phyloP scores from a whole-genome alignment of 2,888 invertebrate genomes.

The Cantharis rufa region DNA sequence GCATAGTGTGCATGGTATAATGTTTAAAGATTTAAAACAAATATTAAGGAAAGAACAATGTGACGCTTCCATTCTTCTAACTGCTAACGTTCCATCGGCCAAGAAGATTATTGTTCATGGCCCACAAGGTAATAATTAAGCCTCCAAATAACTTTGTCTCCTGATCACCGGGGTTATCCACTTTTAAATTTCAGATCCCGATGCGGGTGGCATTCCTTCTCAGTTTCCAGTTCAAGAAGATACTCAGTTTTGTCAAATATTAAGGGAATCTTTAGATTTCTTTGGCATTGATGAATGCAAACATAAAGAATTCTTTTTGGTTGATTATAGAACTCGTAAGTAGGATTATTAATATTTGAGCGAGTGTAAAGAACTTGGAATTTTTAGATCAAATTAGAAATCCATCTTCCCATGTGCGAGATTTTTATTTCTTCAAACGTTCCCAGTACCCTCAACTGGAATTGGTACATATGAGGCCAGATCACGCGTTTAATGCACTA shows the following conservation, averaged over 20 bases:
- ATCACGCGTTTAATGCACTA: constrained; percentile 86
- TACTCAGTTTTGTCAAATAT: constrained; percentile 91
- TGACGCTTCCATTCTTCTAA: constrained; percentile 94
- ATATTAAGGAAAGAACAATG: constrained; percentile 98
- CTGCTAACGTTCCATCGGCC: constrained; percentile 98
- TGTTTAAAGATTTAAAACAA: constrained; percentile 99
- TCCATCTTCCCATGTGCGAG: constrained; percentile 92
- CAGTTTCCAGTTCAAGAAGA: constrained; percentile 99
- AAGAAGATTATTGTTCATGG: constrained; percentile 99
- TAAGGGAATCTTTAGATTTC: constrained; percentile 95
- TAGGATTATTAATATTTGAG: constrained; percentile 26
- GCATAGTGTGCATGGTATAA: constrained; percentile 97
- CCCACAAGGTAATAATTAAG: constrained; percentile 65
- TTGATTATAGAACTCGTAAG: constrained; percentile 97
- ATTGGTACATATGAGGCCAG: constrained; percentile 89
- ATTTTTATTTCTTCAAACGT: constrained; percentile 74
- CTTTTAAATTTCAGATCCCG: constrained; percentile 63
- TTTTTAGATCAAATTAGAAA: constrained; percentile 92
- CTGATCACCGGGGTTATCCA: not conserved
- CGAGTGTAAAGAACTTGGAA: not conserved
- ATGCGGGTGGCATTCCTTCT: constrained; percentile 94
- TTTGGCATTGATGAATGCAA: constrained; percentile 92
- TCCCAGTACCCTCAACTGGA: constrained; percentile 98
- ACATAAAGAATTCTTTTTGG: constrained; percentile 90
- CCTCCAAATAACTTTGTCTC: no score